Evolutionary conservation across 2,888 invertebrate species (phyloP), one percentile per base, ranked within the genome.

Genomic region (Diadegma fenestrale): DNA sequence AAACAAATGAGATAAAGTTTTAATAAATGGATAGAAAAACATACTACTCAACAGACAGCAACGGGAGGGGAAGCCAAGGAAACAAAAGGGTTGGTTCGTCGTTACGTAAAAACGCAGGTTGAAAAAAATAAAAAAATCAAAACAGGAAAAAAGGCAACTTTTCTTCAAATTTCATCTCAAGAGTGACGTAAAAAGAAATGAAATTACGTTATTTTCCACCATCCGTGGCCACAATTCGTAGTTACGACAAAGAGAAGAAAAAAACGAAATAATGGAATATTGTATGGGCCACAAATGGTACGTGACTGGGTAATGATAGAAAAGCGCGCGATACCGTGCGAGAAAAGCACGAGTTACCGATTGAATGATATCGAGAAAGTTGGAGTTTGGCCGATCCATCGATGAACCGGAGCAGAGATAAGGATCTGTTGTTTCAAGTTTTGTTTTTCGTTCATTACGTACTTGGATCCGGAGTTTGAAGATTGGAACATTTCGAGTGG

Each of bases 381-480:
- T 64, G 58, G 58, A 58, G 58, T 26, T 58, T 8, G 14, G 17
- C 51, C 14, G 61, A 41, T 63, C 71, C 72, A 69, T 19, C 61
- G 58, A 58, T 58, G 58, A 58, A 26, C 5, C 12, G 58, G 58
- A 58, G 26, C 2, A 22, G 58, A 58, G 4, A 12, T 58, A 12
- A n/a, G 26, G 26, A 37, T 37, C 37, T 37, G 37, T 37, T 37
- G 37, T 37, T 8, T 37, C n/a, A n/a, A n/a, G n/a, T n/a, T 45
- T 45, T n/a, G 3, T 58, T 58, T 2, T 58, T 58, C 58, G 58
- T 12, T 26, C 26, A 58, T 14, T 12, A 26, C 26, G 58, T 58
- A 58, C 58, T 14, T 58, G 48, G 48, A 58, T 26, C 45, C 22
- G 68, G 45, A 30, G 45, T 43, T n/a, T 26, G 45, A 45, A 22